phyloP scores from a whole-genome alignment of 2,113 vertebrate genomes.

The Ptyas mucosa region DNA sequence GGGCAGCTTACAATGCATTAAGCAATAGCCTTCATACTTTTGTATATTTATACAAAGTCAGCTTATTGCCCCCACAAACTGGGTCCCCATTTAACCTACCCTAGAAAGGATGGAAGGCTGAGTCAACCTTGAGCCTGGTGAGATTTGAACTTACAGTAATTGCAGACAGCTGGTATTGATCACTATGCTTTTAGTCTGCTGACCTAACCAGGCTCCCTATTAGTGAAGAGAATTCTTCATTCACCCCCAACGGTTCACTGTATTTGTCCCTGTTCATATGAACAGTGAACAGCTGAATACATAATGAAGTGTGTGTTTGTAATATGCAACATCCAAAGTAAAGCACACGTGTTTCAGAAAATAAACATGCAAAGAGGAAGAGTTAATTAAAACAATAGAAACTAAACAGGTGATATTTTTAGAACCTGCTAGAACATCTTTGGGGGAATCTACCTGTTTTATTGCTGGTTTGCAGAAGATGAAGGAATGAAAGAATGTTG shows the following conservation, averaged over 20 bases:
- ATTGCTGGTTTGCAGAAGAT: not conserved
- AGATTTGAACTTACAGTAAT: too few species aligned
- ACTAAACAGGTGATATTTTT: not conserved
- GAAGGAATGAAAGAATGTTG: not conserved
- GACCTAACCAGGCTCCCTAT: too few species aligned
- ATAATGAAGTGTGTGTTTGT: not conserved
- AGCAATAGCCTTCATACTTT: too few species aligned
- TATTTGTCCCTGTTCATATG: not conserved
- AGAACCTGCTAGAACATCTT: not conserved
- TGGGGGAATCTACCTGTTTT: not conserved
- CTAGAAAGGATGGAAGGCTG: too few species aligned
- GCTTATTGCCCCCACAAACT: too few species aligned
- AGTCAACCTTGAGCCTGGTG: too few species aligned
- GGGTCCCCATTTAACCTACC: too few species aligned
- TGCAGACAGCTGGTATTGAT: too few species aligned
- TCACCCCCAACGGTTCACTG: not conserved
- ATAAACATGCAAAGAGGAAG: not conserved
- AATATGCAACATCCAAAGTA: not conserved
- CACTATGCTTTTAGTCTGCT: too few species aligned
- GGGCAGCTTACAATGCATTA: too few species aligned
- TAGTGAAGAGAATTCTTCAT: not conserved
- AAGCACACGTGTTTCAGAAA: not conserved
- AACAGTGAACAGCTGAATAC: not conserved
- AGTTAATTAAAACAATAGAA: not conserved
- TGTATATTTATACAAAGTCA: too few species aligned